Percentiles rank a stretch among this genome's conserved stretches.
These are phyloP conservation scores for Staurois parvus DNA, from an alignment of 2,797 vertebrate genomes.

Conservation along the genomic window DNA sequence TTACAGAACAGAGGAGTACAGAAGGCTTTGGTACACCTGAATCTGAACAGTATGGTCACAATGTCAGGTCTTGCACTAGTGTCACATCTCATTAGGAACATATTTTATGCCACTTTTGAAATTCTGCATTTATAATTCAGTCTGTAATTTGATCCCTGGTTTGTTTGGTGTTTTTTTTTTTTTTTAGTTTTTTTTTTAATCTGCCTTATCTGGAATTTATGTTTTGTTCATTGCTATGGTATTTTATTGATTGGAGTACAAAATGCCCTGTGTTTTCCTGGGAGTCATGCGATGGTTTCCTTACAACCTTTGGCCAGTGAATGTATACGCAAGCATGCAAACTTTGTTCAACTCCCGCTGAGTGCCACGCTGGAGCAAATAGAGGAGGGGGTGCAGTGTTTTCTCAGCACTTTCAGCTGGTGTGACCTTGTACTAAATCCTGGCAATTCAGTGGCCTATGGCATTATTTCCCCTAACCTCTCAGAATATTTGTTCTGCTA, in stretches of 20 bases:
- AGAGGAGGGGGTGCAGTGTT: conserved; percentile 53
- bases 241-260: neutral
- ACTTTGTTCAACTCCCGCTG: conserved; percentile 26
- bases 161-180: too few relatives aligned
- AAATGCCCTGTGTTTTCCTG: conserved; percentile 17
- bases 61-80: too few relatives aligned
- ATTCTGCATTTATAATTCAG: too few relatives aligned
- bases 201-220: neutral
- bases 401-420: conserved; percentile 19
- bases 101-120: too few relatives aligned
- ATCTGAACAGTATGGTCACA: too few relatives aligned
- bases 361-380: conserved; percentile 53
- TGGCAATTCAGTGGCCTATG: neutral
- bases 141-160: too few relatives aligned
- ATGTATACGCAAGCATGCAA: conserved; percentile 6
- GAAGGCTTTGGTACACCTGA: too few relatives aligned
- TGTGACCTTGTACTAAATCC: conserved; percentile 3
- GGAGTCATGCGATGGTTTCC: neutral
- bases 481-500: too few relatives aligned
- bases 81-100: too few relatives aligned
- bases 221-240: neutral
- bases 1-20: too few relatives aligned
- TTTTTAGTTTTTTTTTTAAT: too few relatives aligned
- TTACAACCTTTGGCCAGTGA: conserved; percentile 31
- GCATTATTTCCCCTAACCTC: neutral